These are phyloP conservation scores for Ahaetulla prasina DNA, from an alignment of 2,113 vertebrate species.

Conservation along the genomic window DNA sequence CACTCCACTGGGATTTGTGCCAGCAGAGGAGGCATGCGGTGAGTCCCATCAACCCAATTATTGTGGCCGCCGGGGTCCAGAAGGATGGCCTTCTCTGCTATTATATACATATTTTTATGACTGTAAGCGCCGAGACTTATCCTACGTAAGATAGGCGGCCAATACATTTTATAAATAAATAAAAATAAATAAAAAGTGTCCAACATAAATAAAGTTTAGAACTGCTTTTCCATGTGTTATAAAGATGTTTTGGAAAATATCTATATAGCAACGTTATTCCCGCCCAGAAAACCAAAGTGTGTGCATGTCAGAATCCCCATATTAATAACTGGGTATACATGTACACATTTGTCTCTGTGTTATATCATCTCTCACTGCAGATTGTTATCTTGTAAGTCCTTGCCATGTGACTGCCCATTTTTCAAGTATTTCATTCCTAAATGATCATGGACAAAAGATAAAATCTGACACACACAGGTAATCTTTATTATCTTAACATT, in stretches of 20 bases:
- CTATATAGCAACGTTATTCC: not conserved
- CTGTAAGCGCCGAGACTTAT: no score
- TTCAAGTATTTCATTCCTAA: conserved; percentile 65
- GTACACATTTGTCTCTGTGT: not conserved
- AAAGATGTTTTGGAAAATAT: not conserved
- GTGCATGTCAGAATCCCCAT: not conserved
- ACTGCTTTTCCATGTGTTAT: not conserved
- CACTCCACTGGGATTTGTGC: not conserved
- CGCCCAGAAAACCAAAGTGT: not conserved
- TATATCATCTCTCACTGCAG: conserved; percentile 31
- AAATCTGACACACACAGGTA: conserved; percentile 67
- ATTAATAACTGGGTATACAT: not conserved
- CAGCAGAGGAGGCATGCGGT: not conserved
- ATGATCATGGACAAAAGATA: conserved; percentile 65
- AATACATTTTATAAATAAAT: not conserved
- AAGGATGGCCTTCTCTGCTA: not conserved
- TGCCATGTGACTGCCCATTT: conserved; percentile 43
- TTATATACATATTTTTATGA: no score
- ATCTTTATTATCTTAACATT: conserved; percentile 75
- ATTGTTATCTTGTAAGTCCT: conserved; percentile 43
- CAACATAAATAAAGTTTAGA: no score
- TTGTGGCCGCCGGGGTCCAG: not conserved
- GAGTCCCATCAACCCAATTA: not conserved
- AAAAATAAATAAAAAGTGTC: not conserved
- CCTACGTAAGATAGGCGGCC: no score